Evolutionary conservation across 2,888 invertebrate species (phyloP).

Genomic region (Parascotia fuliginaria): DNA sequence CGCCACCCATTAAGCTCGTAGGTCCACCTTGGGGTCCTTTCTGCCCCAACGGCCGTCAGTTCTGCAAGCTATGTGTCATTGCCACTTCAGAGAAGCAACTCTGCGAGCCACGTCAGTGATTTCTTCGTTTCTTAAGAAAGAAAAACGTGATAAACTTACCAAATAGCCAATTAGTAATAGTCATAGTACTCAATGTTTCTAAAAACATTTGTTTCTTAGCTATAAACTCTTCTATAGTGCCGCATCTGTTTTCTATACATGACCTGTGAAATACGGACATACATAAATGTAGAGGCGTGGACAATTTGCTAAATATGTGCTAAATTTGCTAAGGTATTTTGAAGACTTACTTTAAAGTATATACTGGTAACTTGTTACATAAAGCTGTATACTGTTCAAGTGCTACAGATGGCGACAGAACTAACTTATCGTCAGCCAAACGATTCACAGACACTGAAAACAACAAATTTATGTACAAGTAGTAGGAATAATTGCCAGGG

Average conservation of each 20-base stretch:
- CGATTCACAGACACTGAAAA: constrained; percentile 24
- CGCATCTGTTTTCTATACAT: constrained; percentile 51
- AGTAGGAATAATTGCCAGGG: too few species aligned
- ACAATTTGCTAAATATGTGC: background rate
- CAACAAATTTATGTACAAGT: background rate
- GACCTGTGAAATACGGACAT: constrained; percentile 51
- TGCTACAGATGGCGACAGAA: constrained; percentile 41
- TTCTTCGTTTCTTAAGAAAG: too few species aligned
- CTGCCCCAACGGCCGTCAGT: too few species aligned
- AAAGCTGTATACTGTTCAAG: constrained; percentile 37
- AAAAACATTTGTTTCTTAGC: constrained; percentile 55
- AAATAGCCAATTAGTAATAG: constrained; percentile 60
- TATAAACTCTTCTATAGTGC: constrained; percentile 57
- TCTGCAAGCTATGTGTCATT: too few species aligned
- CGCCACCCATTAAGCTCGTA: too few species aligned
- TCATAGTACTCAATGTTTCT: constrained; percentile 54
- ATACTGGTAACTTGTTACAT: constrained; percentile 49
- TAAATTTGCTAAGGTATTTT: background rate
- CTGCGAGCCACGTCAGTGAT: too few species aligned
- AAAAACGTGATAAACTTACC: constrained; percentile 61
- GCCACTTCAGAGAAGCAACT: too few species aligned
- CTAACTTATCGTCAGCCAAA: constrained; percentile 42
- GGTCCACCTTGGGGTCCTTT: too few species aligned
- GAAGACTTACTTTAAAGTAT: constrained; percentile 52
- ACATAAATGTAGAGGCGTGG: too few species aligned